Evolutionary conservation across 1,140 invertebrate genomes (phyloP), one percentile per base, ranked within the genome.

Genomic region (Drosophila kohkoa): DNA sequence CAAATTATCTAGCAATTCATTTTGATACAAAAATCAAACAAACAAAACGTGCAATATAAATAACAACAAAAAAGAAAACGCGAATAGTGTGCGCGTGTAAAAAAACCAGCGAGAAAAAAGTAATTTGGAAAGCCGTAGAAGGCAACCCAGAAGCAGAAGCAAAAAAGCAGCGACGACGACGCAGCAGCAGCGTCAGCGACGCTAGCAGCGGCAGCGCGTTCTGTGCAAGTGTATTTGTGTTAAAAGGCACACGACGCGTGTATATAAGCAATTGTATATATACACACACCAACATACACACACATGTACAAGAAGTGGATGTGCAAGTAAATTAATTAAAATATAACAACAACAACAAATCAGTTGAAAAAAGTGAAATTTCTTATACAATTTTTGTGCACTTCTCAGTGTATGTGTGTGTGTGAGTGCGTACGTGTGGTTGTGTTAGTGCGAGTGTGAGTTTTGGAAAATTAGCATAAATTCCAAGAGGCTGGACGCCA

Each of bases 151-250:
- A 69, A 81, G 64, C 55, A 76, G 82, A 74, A 70, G 51, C 58
- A 74, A 10, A 38, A 25, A 25, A 25, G 20, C 67, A 49, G 77
- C 70, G 70, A 48, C 54, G 64, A 66, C 74, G 55, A 66, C 74
- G 65, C 54, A 70, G 54, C 55, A 25, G 20, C 20, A 25, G 20
- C 20, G 30, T 7, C 79, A 72, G 55, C 78, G 65, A 75, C 72
- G 66, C 62, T 25, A 52, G 74, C 55, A 75, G 77, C 80, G 54
- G 59, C 65, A 77, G 67, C 79, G 65, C 54, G 66, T 65, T 73
- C 62, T 87, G 20, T 25, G 83, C 77, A 83, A 87, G 83, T 87
- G 83, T 87, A 74, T 80, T 87, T 46, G 83, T 83, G 80, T 77
- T 82, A 48, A 86, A 87, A 87, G 69, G 63, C 66, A 58, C 59